phyloP scores from a whole-genome alignment of 2,888 invertebrate species.

The Phragmatobia fuliginosa region DNA sequence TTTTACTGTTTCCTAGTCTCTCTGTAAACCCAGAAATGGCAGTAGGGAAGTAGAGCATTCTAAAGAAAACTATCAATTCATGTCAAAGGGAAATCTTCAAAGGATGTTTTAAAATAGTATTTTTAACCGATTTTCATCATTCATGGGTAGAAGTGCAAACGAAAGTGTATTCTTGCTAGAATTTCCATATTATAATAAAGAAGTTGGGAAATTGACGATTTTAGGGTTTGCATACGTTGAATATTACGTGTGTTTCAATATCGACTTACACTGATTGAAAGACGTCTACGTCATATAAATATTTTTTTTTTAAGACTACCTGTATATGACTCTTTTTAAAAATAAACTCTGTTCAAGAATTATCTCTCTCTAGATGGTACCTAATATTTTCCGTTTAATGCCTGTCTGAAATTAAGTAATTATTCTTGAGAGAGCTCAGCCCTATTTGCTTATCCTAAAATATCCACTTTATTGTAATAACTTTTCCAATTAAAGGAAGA shows the following conservation, averaged over 20 bases:
- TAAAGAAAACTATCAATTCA: not conserved
- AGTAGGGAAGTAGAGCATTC: conserved; percentile 1
- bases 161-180: not conserved
- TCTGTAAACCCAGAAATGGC: not conserved
- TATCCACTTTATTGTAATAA: not conserved
- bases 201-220: not conserved
- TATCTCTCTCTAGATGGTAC: too few relatives aligned
- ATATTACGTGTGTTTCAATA: not conserved
- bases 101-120: not conserved
- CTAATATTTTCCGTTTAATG: too few relatives aligned
- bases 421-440: not conserved
- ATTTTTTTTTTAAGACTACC: not conserved
- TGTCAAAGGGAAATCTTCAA: conserved; percentile 10
- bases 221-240: not conserved
- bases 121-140: not conserved
- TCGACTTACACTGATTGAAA: not conserved
- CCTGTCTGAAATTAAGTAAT: not conserved
- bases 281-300: not conserved
- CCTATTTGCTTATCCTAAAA: not conserved
- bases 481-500: not conserved
- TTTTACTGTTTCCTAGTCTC: conserved; percentile 11
- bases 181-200: not conserved
- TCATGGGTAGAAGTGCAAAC: not conserved
- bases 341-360: not conserved
- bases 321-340: not conserved